Percentiles rank a stretch among this genome's conserved stretches.
Conservation (phyloP, 2,113 vertebrate species). For the Nesospiza acunhae region DNA sequence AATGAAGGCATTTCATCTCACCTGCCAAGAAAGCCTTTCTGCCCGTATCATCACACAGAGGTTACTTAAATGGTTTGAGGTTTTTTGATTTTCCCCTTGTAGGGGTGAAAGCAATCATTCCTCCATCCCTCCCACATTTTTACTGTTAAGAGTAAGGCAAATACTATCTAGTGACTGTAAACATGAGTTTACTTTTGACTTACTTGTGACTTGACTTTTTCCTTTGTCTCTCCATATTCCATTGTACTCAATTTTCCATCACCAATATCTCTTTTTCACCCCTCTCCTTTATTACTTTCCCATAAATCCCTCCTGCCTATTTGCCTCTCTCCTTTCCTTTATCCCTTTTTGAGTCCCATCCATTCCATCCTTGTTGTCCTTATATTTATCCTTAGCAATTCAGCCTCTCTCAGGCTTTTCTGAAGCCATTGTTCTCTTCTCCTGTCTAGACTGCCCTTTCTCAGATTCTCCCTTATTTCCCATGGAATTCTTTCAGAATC, state of each 20-base stretch:
- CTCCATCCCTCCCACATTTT: neutral
- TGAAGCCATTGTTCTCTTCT: neutral
- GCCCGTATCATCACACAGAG: neutral
- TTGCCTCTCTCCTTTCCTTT: neutral
- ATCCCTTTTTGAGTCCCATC: neutral
- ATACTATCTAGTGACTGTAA: neutral
- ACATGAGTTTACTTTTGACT: neutral
- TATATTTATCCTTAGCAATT: neutral
- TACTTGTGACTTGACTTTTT: neutral
- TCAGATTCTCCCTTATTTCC: neutral
- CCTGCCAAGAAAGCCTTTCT: neutral
- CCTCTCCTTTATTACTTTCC: neutral
- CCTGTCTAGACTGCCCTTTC: neutral
- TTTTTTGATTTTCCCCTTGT: neutral
- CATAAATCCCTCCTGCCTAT: neutral
- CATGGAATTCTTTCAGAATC: neutral
- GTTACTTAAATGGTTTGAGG: neutral
- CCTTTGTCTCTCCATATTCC: neutral
- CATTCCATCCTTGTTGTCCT: neutral
- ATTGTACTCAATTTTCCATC: neutral
- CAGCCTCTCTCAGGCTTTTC: neutral
- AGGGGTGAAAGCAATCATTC: neutral
- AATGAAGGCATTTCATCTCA: conserved; percentile 6
- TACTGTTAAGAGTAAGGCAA: neutral
- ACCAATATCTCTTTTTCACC: neutral